phyloP scores from a whole-genome alignment of 2,797 vertebrate species.

The Myiothlypis chrysogaster region DNA sequence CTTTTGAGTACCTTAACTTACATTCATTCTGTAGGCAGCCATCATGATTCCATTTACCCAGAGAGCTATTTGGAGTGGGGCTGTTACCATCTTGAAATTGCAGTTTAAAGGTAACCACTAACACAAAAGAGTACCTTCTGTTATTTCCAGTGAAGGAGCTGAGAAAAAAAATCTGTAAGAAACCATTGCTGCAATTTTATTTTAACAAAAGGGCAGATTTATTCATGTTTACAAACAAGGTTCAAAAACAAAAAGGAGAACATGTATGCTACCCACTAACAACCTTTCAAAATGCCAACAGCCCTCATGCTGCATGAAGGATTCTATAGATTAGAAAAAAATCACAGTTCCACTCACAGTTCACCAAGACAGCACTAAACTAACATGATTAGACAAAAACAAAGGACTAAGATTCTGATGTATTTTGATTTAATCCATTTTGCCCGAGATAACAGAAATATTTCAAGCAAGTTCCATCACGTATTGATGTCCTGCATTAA shows the following conservation, averaged over 20 bases:
- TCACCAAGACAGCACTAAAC: constrained; percentile 88
- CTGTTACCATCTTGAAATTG: constrained; percentile 77
- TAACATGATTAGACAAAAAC: constrained; percentile 88
- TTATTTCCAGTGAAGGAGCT: constrained; percentile 50
- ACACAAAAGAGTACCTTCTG: constrained; percentile 25
- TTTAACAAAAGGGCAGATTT: constrained; percentile 84
- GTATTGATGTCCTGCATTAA: constrained; percentile 85
- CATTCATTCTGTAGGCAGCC: constrained; percentile 34
- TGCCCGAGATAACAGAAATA: constrained; percentile 92
- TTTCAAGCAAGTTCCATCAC: constrained; percentile 88
- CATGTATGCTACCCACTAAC: constrained; percentile 75
- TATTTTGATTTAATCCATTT: constrained; percentile 89
- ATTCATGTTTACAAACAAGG: constrained; percentile 86
- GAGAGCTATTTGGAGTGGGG: constrained; percentile 40
- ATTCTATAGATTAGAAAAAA: constrained; percentile 78
- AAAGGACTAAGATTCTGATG: constrained; percentile 87
- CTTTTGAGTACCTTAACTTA: not conserved
- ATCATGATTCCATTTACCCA: constrained; percentile 24
- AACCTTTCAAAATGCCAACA: constrained; percentile 85
- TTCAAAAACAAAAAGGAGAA: constrained; percentile 84
- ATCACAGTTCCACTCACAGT: constrained; percentile 86
- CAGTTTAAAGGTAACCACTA: constrained; percentile 29
- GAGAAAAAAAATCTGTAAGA: constrained; percentile 79
- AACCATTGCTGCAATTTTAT: constrained; percentile 84
- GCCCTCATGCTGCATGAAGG: constrained; percentile 84